Evolutionary conservation across 2,797 vertebrate species (phyloP).

Genomic region (Parauchenoglanis ngamensis): DNA sequence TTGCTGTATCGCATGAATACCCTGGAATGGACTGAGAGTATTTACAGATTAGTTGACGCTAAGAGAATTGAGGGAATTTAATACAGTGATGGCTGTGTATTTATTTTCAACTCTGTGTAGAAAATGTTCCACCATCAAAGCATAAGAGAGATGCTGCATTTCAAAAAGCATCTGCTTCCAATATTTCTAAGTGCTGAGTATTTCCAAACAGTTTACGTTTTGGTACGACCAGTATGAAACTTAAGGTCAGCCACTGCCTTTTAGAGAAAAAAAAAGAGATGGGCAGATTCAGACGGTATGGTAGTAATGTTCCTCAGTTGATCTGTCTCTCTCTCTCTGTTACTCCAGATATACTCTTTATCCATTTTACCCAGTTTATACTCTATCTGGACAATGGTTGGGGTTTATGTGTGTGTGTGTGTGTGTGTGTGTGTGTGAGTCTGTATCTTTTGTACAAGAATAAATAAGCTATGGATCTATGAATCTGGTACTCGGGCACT

Average conservation of each 20-base stretch:
- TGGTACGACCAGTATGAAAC: slow-evolving; percentile 74
- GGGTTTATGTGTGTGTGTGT: background rate
- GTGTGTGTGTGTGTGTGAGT: slow-evolving; percentile 12
- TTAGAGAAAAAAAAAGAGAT: slow-evolving; percentile 68
- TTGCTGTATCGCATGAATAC: slow-evolving; percentile 12
- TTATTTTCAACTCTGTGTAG: slow-evolving; percentile 49
- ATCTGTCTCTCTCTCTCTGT: slow-evolving; percentile 42
- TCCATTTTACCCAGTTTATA: background rate
- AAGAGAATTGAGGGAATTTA: slow-evolving; percentile 3
- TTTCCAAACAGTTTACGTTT: slow-evolving; percentile 82
- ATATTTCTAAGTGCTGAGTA: slow-evolving; percentile 77
- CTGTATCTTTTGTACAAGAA: slow-evolving; percentile 23
- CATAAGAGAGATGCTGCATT: slow-evolving; percentile 65
- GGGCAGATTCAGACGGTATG: slow-evolving; percentile 65
- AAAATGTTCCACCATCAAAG: slow-evolving; percentile 70
- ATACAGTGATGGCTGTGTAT: background rate
- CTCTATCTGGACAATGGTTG: background rate
- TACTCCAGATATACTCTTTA: slow-evolving; percentile 19
- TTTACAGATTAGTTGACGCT: slow-evolving; percentile 31
- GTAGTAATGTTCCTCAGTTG: slow-evolving; percentile 44
- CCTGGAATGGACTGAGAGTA: slow-evolving; percentile 14
- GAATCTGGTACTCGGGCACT: slow-evolving; percentile 38
- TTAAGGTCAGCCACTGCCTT: slow-evolving; percentile 73
- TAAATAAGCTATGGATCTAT: slow-evolving; percentile 24
- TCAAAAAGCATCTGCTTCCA: slow-evolving; percentile 78